phyloP scores from a whole-genome alignment of 64 coral and sea anemone genomes.

The Catalaphyllia jardinei region DNA sequence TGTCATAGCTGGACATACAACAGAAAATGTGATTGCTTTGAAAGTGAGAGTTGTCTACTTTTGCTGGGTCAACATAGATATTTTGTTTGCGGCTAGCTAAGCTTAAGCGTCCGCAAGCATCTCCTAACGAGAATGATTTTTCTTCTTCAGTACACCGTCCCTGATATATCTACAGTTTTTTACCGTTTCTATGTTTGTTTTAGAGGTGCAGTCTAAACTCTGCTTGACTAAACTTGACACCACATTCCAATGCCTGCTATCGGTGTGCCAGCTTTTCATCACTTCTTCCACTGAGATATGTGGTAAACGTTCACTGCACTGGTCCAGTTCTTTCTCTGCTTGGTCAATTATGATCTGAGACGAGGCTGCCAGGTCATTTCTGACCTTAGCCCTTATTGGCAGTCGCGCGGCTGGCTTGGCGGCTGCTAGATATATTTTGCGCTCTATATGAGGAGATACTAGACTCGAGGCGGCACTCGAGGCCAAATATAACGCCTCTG shows the following conservation, averaged over 20 bases:
- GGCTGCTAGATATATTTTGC: conserved; percentile 27
- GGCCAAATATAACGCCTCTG: background rate
- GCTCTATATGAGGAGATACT: background rate
- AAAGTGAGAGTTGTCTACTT: too few species aligned
- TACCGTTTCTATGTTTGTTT: background rate
- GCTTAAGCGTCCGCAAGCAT: background rate
- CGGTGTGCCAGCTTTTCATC: conserved; percentile 31
- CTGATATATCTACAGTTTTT: conserved; percentile 33
- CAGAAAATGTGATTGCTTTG: too few species aligned
- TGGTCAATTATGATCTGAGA: conserved; percentile 35
- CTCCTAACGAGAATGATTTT: background rate
- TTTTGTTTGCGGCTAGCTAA: too few species aligned
- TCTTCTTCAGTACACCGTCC: conserved; percentile 6
- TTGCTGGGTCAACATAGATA: too few species aligned
- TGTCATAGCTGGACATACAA: too few species aligned
- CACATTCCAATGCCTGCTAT: conserved; percentile 28
- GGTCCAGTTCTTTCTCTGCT: conserved; percentile 25
- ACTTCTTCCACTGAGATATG: conserved; percentile 37
- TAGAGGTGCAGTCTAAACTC: background rate
- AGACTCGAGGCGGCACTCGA: background rate
- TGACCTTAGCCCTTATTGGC: background rate
- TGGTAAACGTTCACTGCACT: conserved; percentile 17
- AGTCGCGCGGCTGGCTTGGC: background rate
- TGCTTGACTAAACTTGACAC: conserved; percentile 6
- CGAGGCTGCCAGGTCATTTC: background rate